These are phyloP conservation scores for Diplodus sargus DNA, from an alignment of 2,797 vertebrate species.

Conservation along the genomic window DNA sequence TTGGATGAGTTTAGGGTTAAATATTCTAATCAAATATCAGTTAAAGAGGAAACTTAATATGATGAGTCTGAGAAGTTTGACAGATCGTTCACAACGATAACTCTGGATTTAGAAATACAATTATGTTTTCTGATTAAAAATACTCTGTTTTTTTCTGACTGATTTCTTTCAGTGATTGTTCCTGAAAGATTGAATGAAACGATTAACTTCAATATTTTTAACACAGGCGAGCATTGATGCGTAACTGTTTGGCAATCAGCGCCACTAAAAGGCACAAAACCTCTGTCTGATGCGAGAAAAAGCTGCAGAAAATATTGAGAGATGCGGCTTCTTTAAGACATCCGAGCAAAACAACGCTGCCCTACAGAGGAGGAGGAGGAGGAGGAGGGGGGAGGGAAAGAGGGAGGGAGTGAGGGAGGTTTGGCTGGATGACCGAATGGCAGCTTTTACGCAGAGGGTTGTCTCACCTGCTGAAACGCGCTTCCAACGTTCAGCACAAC, in stretches of 20 bases:
- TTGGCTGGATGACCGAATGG: slow-evolving; percentile 80
- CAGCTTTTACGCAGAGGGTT: slow-evolving; percentile 85
- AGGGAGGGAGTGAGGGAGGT: slow-evolving; percentile 40
- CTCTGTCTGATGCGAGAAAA: not conserved
- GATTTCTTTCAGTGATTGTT: not conserved
- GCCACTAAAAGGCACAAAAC: slow-evolving; percentile 42
- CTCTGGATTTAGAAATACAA: not conserved
- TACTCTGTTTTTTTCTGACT: not conserved
- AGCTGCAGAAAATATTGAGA: slow-evolving; percentile 37
- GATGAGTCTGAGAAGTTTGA: not conserved
- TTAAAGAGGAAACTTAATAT: too few species aligned
- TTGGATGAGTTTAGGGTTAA: not conserved
- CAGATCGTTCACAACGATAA: not conserved
- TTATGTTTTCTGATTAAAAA: not conserved
- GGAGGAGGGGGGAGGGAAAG: slow-evolving; percentile 1
- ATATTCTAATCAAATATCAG: not conserved
- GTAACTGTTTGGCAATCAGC: slow-evolving; percentile 18
- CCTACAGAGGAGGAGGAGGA: slow-evolving; percentile 35
- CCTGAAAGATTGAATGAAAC: not conserved
- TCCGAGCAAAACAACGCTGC: slow-evolving; percentile 73
- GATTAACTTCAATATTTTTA: not conserved
- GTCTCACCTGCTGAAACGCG: slow-evolving; percentile 87
- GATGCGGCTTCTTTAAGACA: slow-evolving; percentile 87
- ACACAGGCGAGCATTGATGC: not conserved
- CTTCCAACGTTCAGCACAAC: slow-evolving; percentile 73